Evolutionary conservation across 2,888 invertebrate genomes (phyloP), one percentile per base, ranked within the genome.

Genomic region (Agrochola lota): DNA sequence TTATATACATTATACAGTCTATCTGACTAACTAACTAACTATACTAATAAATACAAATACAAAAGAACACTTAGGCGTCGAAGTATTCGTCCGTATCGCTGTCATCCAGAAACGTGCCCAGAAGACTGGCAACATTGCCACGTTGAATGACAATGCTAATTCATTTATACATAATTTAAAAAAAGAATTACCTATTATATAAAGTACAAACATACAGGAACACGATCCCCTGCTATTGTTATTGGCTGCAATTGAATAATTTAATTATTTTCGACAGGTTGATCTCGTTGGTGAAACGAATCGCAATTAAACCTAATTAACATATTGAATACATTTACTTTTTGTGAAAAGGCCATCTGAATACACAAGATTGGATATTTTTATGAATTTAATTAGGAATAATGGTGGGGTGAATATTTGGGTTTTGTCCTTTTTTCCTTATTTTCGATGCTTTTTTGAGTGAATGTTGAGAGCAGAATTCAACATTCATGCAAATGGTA

Each of bases 271-370:
- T 79, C 87, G 87, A 85, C 84, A 88, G 84, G 86, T 87, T 90
- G 85, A 86, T 85, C 85, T 83, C 83, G 77, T 83, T 78, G 78
- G 62, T 77, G 84, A 85, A 91, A 88, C 88, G 87, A 91, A 91
- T 92, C 83, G 85, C 87, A 90, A 89, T 87, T 85, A 86, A 85
- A 87, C 63, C 68, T 88, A 85, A 91, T 93, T 92, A 91, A 68
- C 90, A 91, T 92, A 89, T 85, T 89, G 92, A 87, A 93, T 92
- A 90, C 88, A 90, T 91, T 89, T 86, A 80, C 80, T 85, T 90
- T 87, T 87, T 88, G 88, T 85, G 87, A 89, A 90, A 89, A 70
- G 71, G 35, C 75, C 80, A 77, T 83, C 90, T 84, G 85, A 77
- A 76, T 82, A 88, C 43, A 87, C 77, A 81, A 74, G 67, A 74